Conservation (phyloP, 2,888 invertebrate species). For the Gerris lacustris region DNA sequence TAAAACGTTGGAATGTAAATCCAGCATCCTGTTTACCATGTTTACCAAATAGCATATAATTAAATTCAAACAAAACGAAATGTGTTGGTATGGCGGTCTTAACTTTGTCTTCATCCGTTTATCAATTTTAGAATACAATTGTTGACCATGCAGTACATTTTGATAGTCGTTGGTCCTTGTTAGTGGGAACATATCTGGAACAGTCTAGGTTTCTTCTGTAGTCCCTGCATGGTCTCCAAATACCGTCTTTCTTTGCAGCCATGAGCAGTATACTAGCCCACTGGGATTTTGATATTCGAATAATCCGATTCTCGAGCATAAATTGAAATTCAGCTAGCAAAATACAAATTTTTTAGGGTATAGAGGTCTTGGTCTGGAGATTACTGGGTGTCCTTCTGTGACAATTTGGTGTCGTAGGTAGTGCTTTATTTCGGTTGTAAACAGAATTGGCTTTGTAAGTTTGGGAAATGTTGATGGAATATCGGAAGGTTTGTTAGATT, state of each 20-base stretch:
- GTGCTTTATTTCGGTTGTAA: neutral
- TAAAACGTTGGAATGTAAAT: neutral
- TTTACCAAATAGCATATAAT: neutral
- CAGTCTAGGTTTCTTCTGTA: constrained; percentile 35
- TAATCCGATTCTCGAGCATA: neutral
- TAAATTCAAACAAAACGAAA: constrained; percentile 7
- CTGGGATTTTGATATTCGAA: constrained; percentile 24
- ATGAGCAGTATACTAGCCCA: constrained; percentile 33
- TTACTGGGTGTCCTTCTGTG: neutral
- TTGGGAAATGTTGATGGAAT: neutral
- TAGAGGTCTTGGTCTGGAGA: neutral
- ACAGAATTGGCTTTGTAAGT: neutral
- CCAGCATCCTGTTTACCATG: neutral
- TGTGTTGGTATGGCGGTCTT: constrained; percentile 17
- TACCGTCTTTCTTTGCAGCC: constrained; percentile 29
- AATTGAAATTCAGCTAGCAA: neutral
- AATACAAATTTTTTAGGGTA: neutral
- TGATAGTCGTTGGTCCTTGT: neutral
- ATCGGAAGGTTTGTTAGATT: neutral
- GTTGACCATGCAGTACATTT: constrained; percentile 7
- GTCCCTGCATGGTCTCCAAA: constrained; percentile 35
- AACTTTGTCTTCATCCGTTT: constrained; percentile 10
- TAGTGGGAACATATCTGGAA: constrained; percentile 32
- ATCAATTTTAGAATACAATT: constrained; percentile 20
- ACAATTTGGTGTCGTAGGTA: neutral